Evolutionary conservation across 2,888 invertebrate species (phyloP), one percentile per base, ranked within the genome.

Genomic region (Tetropium fuscum): DNA sequence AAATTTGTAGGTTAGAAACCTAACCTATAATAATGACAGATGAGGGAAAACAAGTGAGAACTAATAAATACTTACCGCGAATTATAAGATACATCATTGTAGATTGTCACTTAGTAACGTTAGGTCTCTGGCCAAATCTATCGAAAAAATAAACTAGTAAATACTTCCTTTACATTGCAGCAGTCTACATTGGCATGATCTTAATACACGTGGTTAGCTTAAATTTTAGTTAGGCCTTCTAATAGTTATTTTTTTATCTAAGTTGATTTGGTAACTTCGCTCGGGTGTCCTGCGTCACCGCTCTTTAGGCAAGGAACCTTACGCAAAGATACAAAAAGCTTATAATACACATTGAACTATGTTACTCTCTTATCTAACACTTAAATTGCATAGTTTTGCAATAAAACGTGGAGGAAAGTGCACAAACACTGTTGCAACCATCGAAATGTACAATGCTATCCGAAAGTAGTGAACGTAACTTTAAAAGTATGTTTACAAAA

Each of bases 211-310:
- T 59, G 54, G 64, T 64, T 66, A 71, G 72, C 79, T 79, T 79
- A 79, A 70, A 75, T 70, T 63, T 77, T 80, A 80, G 70, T 80
- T 80, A 80, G 80, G 80, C 80, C 80, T 78, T 78, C 79, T 79
- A 78, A 74, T 77, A 78, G 73, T 73, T 76, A 75, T 74, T 70
- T 73, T 69, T 71, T 71, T 74, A 49, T 58, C 60, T 69, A 68
- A 43, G 57, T 63, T 58, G 65, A 65, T 69, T 61, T 56, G 56
- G 56, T 53, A n/a, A n/a, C n/a, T n/a, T n/a, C n/a, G n/a, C n/a
- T n/a, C n/a, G n/a, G n/a, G 41, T 22, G 15, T 34, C 34, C n/a
- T 19, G 58, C 34, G 22, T n/a, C 34, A 53, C 19, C 25, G 32
- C 41, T 53, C 34, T 40, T 47, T 15, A 30, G 16, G 48, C 32